Evolutionary conservation across 2,888 invertebrate species (phyloP).

Genomic region (Panorpa germanica): DNA sequence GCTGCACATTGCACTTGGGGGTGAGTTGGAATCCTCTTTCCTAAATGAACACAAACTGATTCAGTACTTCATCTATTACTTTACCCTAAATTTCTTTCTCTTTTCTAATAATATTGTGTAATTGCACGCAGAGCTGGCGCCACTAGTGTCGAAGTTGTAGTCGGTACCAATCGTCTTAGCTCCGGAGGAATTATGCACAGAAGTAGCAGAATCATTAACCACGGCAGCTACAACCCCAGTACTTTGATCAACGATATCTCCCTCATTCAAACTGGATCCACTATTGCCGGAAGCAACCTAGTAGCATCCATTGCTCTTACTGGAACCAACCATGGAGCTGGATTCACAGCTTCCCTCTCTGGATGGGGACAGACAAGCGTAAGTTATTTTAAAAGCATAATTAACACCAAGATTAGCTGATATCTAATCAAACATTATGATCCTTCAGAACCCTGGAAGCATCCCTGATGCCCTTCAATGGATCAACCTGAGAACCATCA

Average conservation of each 20-base stretch:
- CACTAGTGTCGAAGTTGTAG: constrained; percentile 9
- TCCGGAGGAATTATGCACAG: constrained; percentile 9
- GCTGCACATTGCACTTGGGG: constrained; percentile 17
- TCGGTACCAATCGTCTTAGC: constrained; percentile 8
- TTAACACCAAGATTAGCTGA: too few relatives aligned
- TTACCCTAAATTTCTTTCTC: too few relatives aligned
- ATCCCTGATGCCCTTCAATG: too few relatives aligned
- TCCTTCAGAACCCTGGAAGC: too few relatives aligned
- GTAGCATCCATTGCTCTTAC: constrained; percentile 6
- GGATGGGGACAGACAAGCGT: constrained; percentile 4
- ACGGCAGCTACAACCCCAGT: constrained; percentile 6
- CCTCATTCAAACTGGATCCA: constrained; percentile 4
- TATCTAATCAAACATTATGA: too few relatives aligned
- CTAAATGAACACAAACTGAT: too few relatives aligned
- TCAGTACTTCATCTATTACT: too few relatives aligned
- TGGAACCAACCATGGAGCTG: too few relatives aligned
- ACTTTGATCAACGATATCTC: constrained; percentile 9
- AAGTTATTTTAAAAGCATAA: too few relatives aligned
- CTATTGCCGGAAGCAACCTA: constrained; percentile 1
- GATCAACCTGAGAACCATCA: too few relatives aligned
- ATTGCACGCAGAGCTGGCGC: constrained; percentile 7
- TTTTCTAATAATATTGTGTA: too few relatives aligned
- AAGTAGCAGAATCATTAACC: constrained; percentile 7
- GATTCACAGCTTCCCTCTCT: not conserved
- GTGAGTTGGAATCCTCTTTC: too few relatives aligned